Conservation (phyloP, 2,888 invertebrate species). For the Cephus pygmeus region DNA sequence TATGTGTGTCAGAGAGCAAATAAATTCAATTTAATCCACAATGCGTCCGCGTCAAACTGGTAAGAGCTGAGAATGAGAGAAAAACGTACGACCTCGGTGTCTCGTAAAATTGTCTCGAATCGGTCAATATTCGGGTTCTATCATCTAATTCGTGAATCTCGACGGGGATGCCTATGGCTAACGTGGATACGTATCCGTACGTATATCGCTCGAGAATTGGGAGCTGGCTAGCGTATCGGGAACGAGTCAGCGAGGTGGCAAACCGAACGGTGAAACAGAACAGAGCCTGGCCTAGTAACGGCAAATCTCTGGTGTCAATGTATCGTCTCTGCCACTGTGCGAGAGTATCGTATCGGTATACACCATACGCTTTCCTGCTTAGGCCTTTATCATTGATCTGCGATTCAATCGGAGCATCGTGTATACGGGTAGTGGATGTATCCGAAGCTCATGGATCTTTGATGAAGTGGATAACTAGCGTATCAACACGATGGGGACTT, state of each 20-base stretch:
- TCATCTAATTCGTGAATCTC: not conserved
- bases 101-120: not conserved
- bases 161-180: not conserved
- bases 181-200: not conserved
- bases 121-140: not conserved
- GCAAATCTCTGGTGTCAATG: slow-evolving; percentile 43
- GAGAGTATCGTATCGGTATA: not conserved
- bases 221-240: slow-evolving; percentile 2
- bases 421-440: not conserved
- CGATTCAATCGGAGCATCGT: not conserved
- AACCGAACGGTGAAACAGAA: slow-evolving; percentile 40
- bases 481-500: not conserved
- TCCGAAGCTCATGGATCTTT: not conserved
- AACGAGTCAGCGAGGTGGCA: not conserved
- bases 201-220: not conserved
- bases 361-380: not conserved
- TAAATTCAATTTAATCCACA: not conserved
- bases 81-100: too few relatives aligned
- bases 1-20: not conserved
- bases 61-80: not conserved
- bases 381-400: not conserved
- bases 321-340: slow-evolving; percentile 22
- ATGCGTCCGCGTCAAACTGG: not conserved
- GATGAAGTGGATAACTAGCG: not conserved
- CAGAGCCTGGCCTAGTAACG: slow-evolving; percentile 52